phyloP scores from a whole-genome alignment of 2,888 invertebrate genomes.

The Hirtodrosophila trivittata region DNA sequence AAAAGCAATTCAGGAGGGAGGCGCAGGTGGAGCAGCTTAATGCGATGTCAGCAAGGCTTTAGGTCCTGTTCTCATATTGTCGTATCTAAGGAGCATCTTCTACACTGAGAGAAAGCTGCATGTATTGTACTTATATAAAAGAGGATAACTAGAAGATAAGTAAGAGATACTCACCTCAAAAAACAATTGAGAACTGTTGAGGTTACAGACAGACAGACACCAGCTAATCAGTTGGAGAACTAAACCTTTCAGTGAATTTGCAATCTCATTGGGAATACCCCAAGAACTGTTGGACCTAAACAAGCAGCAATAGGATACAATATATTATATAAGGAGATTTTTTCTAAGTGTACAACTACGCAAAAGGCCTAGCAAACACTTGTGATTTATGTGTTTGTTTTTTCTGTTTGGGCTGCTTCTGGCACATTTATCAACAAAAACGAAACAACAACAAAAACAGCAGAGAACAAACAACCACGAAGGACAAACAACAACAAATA shows the following conservation, averaged over 20 bases:
- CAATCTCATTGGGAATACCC: too few relatives aligned
- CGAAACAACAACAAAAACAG: conserved; percentile 4
- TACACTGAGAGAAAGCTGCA: conserved; percentile 1
- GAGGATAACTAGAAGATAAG: too few relatives aligned
- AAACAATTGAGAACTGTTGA: too few relatives aligned
- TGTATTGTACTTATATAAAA: neutral
- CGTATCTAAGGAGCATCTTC: neutral
- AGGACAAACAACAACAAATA: conserved; percentile 17
- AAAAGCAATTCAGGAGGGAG: too few relatives aligned
- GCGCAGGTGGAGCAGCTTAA: conserved; percentile 5
- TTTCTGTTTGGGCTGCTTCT: conserved; percentile 50
- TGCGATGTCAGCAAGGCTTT: conserved; percentile 22
- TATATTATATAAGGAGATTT: neutral
- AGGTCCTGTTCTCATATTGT: too few relatives aligned
- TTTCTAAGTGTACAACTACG: neutral
- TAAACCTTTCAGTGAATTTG: too few relatives aligned
- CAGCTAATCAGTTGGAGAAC: too few relatives aligned
- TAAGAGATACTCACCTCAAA: too few relatives aligned
- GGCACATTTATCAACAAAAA: conserved; percentile 69
- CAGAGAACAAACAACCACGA: conserved; percentile 9
- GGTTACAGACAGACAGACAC: too few relatives aligned
- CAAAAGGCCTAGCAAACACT: conserved; percentile 35
- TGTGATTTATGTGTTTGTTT: conserved; percentile 76
- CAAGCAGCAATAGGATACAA: neutral
- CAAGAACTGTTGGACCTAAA: neutral